Conservation (phyloP, 2,888 invertebrate species). For the Aphidius colemani region DNA sequence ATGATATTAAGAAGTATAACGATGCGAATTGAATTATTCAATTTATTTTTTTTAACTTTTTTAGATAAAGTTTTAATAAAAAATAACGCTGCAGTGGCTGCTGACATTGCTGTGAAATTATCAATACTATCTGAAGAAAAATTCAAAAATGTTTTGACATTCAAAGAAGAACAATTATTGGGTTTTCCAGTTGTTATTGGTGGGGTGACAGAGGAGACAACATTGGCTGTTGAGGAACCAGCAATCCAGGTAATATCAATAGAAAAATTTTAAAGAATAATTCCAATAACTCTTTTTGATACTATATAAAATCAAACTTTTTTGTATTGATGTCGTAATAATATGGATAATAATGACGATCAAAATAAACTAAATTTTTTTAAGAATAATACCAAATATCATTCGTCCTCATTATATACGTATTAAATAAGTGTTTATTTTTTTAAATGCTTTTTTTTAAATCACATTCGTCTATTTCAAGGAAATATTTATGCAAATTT, state of each 20-base stretch:
- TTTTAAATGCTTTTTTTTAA: constrained; percentile 22
- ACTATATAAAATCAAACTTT: constrained; percentile 57
- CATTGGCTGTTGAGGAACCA: constrained; percentile 68
- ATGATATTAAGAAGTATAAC: not conserved
- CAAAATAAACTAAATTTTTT: constrained; percentile 14
- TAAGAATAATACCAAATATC: constrained; percentile 28
- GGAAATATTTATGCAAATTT: no score
- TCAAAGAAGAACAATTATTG: not conserved
- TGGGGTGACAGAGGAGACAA: constrained; percentile 77
- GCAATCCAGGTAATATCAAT: constrained; percentile 65
- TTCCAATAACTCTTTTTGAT: constrained; percentile 39
- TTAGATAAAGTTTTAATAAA: constrained; percentile 87
- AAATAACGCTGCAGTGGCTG: constrained; percentile 88
- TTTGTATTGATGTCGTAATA: constrained; percentile 37
- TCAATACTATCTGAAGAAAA: constrained; percentile 11
- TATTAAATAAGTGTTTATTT: constrained; percentile 27
- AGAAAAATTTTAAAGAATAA: not conserved
- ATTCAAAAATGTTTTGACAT: not conserved
- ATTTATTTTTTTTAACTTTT: constrained; percentile 20
- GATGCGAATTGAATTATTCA: constrained; percentile 5
- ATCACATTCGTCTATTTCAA: not conserved
- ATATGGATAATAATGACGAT: constrained; percentile 50
- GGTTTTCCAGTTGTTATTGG: constrained; percentile 69
- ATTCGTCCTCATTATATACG: constrained; percentile 28
- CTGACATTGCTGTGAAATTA: constrained; percentile 70